These are phyloP conservation scores for Lysandra coridon DNA, from an alignment of 2,888 invertebrate species.

Conservation along the genomic window DNA sequence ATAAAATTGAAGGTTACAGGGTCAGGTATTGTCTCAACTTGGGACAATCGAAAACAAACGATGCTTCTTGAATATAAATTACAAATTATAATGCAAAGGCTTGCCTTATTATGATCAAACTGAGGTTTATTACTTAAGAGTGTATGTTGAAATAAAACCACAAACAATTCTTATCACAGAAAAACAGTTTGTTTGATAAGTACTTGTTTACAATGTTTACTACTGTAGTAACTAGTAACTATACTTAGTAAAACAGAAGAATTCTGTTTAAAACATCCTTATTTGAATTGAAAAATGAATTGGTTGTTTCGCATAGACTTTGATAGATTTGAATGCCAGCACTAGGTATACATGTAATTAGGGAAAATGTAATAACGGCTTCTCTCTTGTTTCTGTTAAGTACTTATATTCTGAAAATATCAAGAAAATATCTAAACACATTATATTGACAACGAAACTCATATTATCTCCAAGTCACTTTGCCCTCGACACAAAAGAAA, in stretches of 20 bases:
- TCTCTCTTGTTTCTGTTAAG: too few species aligned
- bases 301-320: not conserved
- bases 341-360: not conserved
- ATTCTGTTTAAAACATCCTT: not conserved
- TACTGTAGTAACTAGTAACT: not conserved
- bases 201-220: not conserved
- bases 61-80: slow-evolving; percentile 22
- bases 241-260: not conserved
- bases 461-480: not conserved
- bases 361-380: too few species aligned
- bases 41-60: slow-evolving; percentile 22
- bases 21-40: not conserved
- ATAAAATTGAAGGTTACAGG: slow-evolving; percentile 15
- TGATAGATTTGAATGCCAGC: not conserved
- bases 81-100: not conserved
- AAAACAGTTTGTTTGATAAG: not conserved
- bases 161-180: not conserved
- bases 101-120: not conserved
- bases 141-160: not conserved
- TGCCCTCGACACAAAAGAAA: not conserved
- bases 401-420: not conserved
- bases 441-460: not conserved
- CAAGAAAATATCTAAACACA: not conserved
- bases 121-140: not conserved
- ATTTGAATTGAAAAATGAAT: not conserved